Evolutionary conservation across 2,113 vertebrate genomes (phyloP), one percentile per base, ranked within the genome.

Genomic region (Salvelinus namaycush): DNA sequence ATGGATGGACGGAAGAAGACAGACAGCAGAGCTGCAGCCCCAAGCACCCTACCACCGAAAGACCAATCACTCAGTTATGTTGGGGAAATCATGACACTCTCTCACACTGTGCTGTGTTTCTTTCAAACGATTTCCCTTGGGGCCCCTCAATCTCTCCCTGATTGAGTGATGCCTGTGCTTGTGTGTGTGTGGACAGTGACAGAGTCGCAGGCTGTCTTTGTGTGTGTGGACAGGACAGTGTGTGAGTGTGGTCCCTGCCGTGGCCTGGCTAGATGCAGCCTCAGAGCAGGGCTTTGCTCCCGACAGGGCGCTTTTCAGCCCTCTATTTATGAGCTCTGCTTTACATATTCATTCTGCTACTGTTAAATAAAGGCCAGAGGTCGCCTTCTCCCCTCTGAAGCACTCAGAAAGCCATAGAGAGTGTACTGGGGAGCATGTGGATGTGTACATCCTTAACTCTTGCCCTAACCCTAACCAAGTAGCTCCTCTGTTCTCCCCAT

Each of bases 321-420:
- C 84, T 77, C 78, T 92, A 91, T 93, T 92, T 90, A 92, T 92
- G 90, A 91, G 89, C 83, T 79, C 82, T 87, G 79, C 90, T 94
- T 93, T 94, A 91, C 93, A 94, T 93, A 93, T 93, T 92, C 92
- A 92, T 93, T 90, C 84, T 85, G 74, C 73, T 76, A 75, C 87
- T 82, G 87, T 87, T 83, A 84, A 91, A 92, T 91, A 91, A 92
- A 90, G 86, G 84, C 84, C 77, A 72, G 66, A 77, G 77, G 84
- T 87, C 87, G 82, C 82, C 79, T 76, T 75, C 68, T 60, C 78
- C 78, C n/a, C 59, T 62, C 59, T n/a, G n/a, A 18, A 54, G 39
- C 39, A 44, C 39, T 44, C 39, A 54, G 16, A 54, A 54, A 54
- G 51, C 51, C 51, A 54, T 3, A 54, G 16, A 54, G 51, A 18